phyloP scores from a whole-genome alignment of 1,140 invertebrate genomes.

The Euglossa dilemma region DNA sequence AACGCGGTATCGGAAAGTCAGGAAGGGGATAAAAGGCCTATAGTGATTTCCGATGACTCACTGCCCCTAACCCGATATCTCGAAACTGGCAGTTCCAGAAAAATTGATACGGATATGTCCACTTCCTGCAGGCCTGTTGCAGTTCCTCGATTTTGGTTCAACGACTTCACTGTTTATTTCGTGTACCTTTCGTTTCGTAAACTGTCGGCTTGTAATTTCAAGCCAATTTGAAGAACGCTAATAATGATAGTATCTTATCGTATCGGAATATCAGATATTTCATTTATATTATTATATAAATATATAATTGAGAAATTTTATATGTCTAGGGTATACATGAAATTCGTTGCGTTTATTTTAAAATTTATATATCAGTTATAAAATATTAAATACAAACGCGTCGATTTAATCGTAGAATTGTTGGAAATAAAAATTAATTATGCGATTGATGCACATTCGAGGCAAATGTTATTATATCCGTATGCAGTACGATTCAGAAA shows the following conservation, averaged over 20 bases:
- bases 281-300: too few species aligned
- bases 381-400: neutral
- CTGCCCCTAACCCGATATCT: neutral
- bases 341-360: neutral
- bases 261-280: too few species aligned
- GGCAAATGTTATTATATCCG: too few species aligned
- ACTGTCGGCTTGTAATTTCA: neutral
- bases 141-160: neutral
- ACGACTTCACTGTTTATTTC: constrained; percentile 16
- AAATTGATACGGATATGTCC: neutral
- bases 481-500: neutral
- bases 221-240: neutral
- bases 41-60: constrained; percentile 11
- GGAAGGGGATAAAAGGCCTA: neutral
- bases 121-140: neutral
- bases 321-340: too few species aligned
- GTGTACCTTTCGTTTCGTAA: neutral
- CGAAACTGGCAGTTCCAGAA: neutral
- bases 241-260: too few species aligned
- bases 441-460: too few species aligned
- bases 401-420: too few species aligned
- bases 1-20: neutral
- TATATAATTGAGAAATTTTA: too few species aligned
- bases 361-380: neutral
- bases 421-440: too few species aligned